phyloP scores from a whole-genome alignment of 2,113 vertebrate species.

The Mobula hypostoma region DNA sequence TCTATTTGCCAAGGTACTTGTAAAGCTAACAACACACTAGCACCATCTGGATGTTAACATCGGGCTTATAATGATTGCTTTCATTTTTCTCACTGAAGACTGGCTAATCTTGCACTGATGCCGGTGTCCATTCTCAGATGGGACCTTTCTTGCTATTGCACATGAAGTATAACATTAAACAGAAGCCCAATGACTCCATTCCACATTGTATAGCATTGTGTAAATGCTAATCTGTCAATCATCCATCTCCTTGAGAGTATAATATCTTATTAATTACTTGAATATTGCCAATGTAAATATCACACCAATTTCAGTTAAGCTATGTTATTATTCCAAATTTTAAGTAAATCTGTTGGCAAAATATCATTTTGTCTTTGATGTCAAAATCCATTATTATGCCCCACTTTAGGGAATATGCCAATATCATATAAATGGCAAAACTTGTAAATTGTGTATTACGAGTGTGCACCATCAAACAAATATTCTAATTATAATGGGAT shows the following conservation, averaged over 20 bases:
- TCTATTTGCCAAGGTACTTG: too few species aligned
- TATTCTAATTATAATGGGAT: background rate
- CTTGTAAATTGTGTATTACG: background rate
- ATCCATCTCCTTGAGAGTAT: background rate
- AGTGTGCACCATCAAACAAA: background rate
- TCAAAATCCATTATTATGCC: background rate
- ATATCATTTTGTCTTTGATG: background rate
- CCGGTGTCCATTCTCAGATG: too few species aligned
- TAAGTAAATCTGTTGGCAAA: background rate
- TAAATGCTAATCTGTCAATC: constrained; percentile 8
- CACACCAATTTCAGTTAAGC: background rate
- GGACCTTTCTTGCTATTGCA: background rate
- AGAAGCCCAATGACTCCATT: background rate
- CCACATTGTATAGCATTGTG: background rate
- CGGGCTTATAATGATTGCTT: too few species aligned
- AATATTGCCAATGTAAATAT: background rate
- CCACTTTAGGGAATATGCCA: background rate
- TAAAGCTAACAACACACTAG: too few species aligned
- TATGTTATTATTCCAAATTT: background rate
- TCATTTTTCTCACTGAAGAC: too few species aligned
- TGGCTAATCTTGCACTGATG: too few species aligned
- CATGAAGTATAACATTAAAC: background rate
- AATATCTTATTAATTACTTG: background rate
- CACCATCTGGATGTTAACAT: too few species aligned
- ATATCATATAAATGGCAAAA: background rate